These are phyloP conservation scores for Zophobas morio DNA, from an alignment of 1,140 invertebrate genomes.

Conservation along the genomic window DNA sequence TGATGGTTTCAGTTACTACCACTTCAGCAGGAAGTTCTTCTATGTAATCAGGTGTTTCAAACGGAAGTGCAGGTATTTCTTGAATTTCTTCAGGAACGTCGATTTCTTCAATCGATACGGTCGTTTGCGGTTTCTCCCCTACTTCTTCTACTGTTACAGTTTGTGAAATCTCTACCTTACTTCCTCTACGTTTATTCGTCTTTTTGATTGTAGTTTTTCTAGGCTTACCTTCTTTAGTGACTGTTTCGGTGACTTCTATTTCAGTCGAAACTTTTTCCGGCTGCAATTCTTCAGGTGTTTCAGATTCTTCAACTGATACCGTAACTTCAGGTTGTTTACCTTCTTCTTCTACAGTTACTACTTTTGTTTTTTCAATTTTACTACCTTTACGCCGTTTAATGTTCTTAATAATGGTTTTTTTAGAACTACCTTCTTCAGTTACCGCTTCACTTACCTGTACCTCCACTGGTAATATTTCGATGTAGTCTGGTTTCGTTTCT, in stretches of 20 bases:
- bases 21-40: constrained; percentile 57
- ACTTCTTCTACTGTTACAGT: constrained; percentile 64
- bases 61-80: constrained; percentile 22
- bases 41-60: neutral
- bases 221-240: constrained; percentile 67
- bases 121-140: constrained; percentile 62
- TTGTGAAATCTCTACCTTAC: constrained; percentile 64
- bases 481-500: constrained; percentile 55
- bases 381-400: constrained; percentile 65
- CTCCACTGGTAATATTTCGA: constrained; percentile 66
- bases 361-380: constrained; percentile 66
- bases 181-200: constrained; percentile 64
- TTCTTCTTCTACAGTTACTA: constrained; percentile 67
- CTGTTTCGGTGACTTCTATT: constrained; percentile 51
- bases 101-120: constrained; percentile 66
- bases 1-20: constrained; percentile 50
- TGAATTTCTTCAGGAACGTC: constrained; percentile 59
- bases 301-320: constrained; percentile 59
- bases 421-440: constrained; percentile 64
- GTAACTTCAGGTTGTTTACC: constrained; percentile 66
- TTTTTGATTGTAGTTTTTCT: constrained; percentile 64
- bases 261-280: constrained; percentile 60
- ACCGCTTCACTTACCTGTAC: constrained; percentile 64
- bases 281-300: constrained; percentile 58
- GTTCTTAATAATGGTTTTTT: constrained; percentile 64